Base-by-base conservation (phyloP, 1,140 invertebrate species). In the Drosophila trapezifrons region DNA sequence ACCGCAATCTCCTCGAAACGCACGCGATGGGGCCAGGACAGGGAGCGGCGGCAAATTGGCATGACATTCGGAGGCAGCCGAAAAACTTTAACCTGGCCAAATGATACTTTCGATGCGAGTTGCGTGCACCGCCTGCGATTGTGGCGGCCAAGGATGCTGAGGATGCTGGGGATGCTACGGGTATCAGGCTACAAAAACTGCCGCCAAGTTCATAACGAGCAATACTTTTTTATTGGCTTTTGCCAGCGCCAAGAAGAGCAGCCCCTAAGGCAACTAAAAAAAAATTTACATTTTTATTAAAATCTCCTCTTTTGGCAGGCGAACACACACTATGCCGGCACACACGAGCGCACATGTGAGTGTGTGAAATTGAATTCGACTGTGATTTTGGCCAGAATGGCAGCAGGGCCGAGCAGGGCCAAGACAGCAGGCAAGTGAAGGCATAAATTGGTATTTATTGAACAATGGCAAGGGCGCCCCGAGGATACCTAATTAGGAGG, bases 221-320 rank as follows among this genome's bases (percentile, higher is more conserved):
- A 76, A 83, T 87, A 86, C 77, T 66, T 87, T 87, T 87, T 86
- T 86, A 87, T 86, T 86, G 83, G 76, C 64, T 49, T 74, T 83
- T 71, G 71, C 78, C 75, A 79, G 67, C 65, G 84, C 63, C 80
- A 73, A 60, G 78, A 79, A 66, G 67, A 57, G 76, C n/a, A 72
- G 65, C 64, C 72, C 83, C 76, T 89, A 69, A 79, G 84, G 84
- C 83, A 57, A 79, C 66, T 76, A 67, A 72, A 62, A 72, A 62
- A 57, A 69, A 86, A 86, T 86, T 86, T 87, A 79, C 83, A 86
- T 86, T 86, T 86, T 86, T 87, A 86, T 86, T 87, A 86, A 86
- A 86, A 86, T 76, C 78, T 76, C 43, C 69, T 42, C 43, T 76
- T 57, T 62, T 70, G 75, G 54, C 63, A 76, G 49, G 47, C 64